Percentiles rank a stretch among this genome's conserved stretches.
These are phyloP conservation scores for Nymphicus hollandicus DNA, from an alignment of 2,113 vertebrate genomes.

Conservation along the genomic window DNA sequence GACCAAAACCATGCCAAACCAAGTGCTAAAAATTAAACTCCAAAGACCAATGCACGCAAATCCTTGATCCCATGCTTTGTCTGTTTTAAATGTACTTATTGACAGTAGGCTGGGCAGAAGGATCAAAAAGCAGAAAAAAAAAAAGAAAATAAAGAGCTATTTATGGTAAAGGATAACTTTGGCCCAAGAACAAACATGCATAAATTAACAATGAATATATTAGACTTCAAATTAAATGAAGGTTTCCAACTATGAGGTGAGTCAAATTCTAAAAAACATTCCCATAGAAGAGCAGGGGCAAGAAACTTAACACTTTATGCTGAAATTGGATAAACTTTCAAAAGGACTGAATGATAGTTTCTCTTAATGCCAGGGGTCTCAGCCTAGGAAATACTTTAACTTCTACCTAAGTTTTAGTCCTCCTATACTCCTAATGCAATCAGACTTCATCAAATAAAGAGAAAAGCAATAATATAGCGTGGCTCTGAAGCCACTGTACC, in stretches of 20 bases:
- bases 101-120: background rate
- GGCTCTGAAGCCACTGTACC: background rate
- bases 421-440: background rate
- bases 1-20: background rate
- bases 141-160: background rate
- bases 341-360: background rate
- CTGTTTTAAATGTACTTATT: background rate
- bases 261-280: background rate
- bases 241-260: background rate
- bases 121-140: conserved; percentile 26
- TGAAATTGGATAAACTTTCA: background rate
- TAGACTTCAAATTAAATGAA: conserved; percentile 21
- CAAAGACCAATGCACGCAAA: background rate
- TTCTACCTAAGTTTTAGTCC: background rate
- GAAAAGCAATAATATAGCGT: background rate
- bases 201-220: conserved; percentile 13
- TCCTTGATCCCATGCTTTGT: background rate
- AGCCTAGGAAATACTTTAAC: background rate
- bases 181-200: conserved; percentile 1
- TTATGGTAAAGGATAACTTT: background rate
- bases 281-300: background rate
- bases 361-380: background rate
- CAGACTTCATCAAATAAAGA: background rate
- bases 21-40: background rate
- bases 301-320: background rate